Conservation (phyloP, 2,888 invertebrate genomes). For the Nemurella pictetii region DNA sequence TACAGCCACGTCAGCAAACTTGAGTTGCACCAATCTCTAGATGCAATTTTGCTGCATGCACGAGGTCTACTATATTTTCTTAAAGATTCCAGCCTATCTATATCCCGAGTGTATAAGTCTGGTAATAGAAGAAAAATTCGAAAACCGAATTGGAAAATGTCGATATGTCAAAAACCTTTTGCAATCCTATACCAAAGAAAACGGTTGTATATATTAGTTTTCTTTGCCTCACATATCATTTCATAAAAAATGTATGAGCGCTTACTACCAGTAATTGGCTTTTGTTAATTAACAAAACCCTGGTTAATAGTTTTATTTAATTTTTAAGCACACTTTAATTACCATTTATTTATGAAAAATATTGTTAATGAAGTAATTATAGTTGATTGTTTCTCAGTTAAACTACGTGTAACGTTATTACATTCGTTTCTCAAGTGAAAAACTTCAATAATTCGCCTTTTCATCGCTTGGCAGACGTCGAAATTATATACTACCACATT, state of each 20-base stretch:
- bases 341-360: background rate
- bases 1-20: background rate
- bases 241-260: too few species aligned
- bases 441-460: background rate
- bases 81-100: too few species aligned
- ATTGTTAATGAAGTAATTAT: conserved; percentile 1
- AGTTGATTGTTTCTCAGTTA: background rate
- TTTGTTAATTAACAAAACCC: background rate
- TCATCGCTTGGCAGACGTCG: background rate
- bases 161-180: too few species aligned
- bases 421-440: background rate
- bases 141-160: too few species aligned
- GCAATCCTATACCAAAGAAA: too few species aligned
- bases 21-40: background rate
- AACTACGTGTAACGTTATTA: conserved; percentile 8
- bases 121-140: too few species aligned
- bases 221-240: too few species aligned
- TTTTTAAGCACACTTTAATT: background rate
- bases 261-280: too few species aligned
- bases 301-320: background rate
- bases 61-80: too few species aligned
- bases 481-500: background rate
- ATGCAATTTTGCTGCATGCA: too few species aligned
- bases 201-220: too few species aligned
- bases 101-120: too few species aligned